Base-by-base conservation (phyloP, 1,140 invertebrate species). In the Drosophila repleta region DNA sequence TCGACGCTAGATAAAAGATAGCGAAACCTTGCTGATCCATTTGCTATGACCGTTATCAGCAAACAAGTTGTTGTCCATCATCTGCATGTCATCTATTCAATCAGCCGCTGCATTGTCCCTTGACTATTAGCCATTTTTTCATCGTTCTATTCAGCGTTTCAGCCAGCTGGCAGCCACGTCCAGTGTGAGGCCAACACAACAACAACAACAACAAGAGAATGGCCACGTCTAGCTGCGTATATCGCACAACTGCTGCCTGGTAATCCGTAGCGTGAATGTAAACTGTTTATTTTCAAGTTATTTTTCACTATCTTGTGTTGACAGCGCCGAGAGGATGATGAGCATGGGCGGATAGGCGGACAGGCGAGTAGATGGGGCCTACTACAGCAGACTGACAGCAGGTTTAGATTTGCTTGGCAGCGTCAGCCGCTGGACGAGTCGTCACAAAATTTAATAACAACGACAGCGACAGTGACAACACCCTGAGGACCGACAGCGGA, bases 251-350 rank as follows among this genome's bases (percentile, higher is more conserved):
- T 62, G 57, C 32, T 37, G 49, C 41, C 46, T 57, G 46, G 69
- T 73, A 68, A 76, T 73, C 45, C 62, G 26, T 58, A 49, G 29
- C 43, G 53, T 55, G 49, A 69, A 39, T 65, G 60, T 64, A 61
- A 64, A 74, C 71, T 77, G 71, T 77, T 77, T 77, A 77, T 69
- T 70, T 74, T 74, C 61, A 70, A 77, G 55, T 77, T 77, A 77
- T 77, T 77, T 77, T 77, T 65, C 73, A 78, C 76, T 72, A 72
- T 75, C 73, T 76, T 78, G 61, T 66, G 67, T 65, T 72, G 73
- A 78, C 72, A 78, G 72, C 48, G 57, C 13, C 26, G 20, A 21
- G 15, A 20, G 43, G 17, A 18, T 21, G 43, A 46, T 46, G 43
- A 46, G 43, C 13, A 13, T 18, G 18, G 15, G 20, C 10, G 26